Conservation (phyloP, 1,140 invertebrate species). For the Camponotus vicinus region DNA sequence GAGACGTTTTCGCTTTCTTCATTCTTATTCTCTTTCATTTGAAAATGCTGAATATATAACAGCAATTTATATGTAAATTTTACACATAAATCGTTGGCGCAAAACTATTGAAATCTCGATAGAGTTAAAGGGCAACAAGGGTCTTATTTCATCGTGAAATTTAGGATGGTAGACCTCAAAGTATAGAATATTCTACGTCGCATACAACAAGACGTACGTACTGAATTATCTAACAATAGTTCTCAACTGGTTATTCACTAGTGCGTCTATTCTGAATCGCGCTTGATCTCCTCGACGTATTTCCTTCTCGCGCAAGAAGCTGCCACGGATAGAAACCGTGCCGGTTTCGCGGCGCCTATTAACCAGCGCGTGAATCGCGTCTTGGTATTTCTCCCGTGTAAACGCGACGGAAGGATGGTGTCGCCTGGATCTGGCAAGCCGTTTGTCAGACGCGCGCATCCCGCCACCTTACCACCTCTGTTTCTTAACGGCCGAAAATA, state of each 20-base stretch:
- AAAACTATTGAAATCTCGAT: background rate
- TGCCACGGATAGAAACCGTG: background rate
- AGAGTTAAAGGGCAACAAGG: background rate
- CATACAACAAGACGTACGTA: too few species aligned
- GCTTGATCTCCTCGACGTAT: slow-evolving; percentile 33
- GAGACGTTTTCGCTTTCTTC: background rate
- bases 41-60: background rate
- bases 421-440: slow-evolving; percentile 69
- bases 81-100: too few species aligned
- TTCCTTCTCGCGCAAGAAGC: slow-evolving; percentile 35
- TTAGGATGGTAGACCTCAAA: too few species aligned
- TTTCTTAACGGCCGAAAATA: slow-evolving; percentile 72
- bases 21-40: background rate
- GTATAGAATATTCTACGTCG: too few species aligned
- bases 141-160: too few species aligned
- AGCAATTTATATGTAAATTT: background rate
- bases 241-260: slow-evolving; percentile 11
- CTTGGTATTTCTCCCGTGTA: slow-evolving; percentile 43
- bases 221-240: background rate
- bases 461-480: slow-evolving; percentile 23
- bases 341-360: slow-evolving; percentile 38
- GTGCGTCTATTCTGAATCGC: background rate
- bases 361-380: slow-evolving; percentile 41
- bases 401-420: slow-evolving; percentile 36
- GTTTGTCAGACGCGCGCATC: slow-evolving; percentile 62